Evolutionary conservation across 2,888 invertebrate genomes (phyloP).

Genomic region (Tuberolachnus salignus): DNA sequence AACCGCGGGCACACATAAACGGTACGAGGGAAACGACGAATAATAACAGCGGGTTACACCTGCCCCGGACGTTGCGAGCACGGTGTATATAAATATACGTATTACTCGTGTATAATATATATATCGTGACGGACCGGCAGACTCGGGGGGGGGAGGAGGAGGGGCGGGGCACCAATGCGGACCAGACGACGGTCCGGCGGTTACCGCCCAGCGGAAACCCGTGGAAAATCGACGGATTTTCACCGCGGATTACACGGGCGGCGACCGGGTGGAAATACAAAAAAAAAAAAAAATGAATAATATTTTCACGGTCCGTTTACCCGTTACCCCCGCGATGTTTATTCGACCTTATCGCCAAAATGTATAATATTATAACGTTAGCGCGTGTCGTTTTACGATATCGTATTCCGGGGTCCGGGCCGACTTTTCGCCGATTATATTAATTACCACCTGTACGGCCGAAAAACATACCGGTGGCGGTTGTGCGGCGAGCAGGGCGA

Average conservation of each 20-base stretch:
- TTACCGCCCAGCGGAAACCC: slow-evolving; percentile 27
- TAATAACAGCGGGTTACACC: slow-evolving; percentile 39
- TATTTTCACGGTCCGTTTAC: background rate
- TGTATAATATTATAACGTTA: no score
- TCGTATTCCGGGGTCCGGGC: no score
- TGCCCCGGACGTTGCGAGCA: slow-evolving; percentile 51
- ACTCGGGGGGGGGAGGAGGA: no score
- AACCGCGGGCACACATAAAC: no score
- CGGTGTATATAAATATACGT: background rate
- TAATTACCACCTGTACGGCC: no score
- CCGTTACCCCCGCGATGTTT: background rate
- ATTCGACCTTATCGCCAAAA: background rate
- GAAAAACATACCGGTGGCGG: no score
- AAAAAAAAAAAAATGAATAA: no score
- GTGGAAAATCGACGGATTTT: slow-evolving; percentile 37
- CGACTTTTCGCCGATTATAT: no score
- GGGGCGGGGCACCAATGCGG: background rate
- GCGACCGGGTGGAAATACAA: no score
- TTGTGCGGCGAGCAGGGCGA: no score
- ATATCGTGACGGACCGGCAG: background rate
- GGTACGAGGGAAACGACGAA: background rate
- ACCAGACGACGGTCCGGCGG: slow-evolving; percentile 7
- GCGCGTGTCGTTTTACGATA: no score
- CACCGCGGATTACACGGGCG: background rate
- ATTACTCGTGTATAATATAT: background rate